Evolutionary conservation across 2,113 vertebrate genomes (phyloP).

Genomic region (Puffinus mauretanicus): DNA sequence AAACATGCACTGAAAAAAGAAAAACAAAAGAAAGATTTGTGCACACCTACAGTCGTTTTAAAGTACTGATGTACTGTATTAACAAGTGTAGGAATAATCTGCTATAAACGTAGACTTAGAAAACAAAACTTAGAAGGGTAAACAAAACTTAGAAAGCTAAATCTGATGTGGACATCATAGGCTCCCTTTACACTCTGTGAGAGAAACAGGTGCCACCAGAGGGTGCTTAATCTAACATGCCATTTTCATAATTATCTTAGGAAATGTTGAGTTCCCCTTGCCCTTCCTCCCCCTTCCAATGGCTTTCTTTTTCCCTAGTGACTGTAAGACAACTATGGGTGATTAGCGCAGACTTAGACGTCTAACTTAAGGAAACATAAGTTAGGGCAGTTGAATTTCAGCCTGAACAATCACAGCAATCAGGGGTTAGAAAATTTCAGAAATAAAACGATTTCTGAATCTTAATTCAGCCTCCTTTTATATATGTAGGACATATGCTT

Average conservation of each 20-base stretch:
- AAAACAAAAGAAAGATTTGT: background rate
- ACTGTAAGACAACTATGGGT: background rate
- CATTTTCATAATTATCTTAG: background rate
- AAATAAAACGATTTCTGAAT: background rate
- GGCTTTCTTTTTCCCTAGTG: background rate
- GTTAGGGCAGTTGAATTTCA: background rate
- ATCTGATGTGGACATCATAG: background rate
- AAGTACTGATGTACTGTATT: background rate
- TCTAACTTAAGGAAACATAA: background rate
- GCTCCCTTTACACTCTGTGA: background rate
- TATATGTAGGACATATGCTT: background rate
- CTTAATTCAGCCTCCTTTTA: background rate
- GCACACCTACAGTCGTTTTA: background rate
- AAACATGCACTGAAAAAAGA: background rate
- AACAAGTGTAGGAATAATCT: background rate
- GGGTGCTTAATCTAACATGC: background rate
- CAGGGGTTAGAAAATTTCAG: background rate
- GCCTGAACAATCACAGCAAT: background rate
- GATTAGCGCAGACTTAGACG: background rate
- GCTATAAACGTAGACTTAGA: background rate
- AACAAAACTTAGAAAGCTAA: background rate
- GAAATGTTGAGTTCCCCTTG: background rate
- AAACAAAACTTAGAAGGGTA: background rate
- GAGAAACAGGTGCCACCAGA: background rate
- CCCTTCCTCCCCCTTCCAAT: rapidly evolving